Evolutionary conservation across 2,888 invertebrate genomes (phyloP).

Genomic region (Ptychoptera contaminata): DNA sequence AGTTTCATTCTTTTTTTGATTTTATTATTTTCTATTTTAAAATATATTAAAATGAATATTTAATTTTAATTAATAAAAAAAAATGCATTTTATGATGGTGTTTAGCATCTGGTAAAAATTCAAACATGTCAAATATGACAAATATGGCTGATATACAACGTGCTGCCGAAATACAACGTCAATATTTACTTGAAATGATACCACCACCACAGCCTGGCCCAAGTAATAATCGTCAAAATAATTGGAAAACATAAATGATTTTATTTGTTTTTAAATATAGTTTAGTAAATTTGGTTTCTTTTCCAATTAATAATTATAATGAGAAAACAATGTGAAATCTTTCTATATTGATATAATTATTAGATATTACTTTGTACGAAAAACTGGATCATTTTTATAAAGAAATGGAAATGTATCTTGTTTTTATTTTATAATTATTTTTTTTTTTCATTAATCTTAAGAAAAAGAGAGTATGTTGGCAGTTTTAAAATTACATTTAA

Average conservation of each 20-base stretch:
- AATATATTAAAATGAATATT: not conserved
- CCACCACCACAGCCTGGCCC: constrained; percentile 39
- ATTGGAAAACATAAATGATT: constrained; percentile 29
- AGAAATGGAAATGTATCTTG: not conserved
- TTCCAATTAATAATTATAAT: not conserved
- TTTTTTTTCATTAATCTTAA: no score
- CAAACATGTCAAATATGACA: constrained; percentile 10
- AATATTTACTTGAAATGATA: constrained; percentile 94
- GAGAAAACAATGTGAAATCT: not conserved
- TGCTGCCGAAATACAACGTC: constrained; percentile 78
- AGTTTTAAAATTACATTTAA: no score
- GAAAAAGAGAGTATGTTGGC: no score
- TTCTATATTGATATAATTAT: not conserved
- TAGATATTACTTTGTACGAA: not conserved
- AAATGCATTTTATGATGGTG: not conserved
- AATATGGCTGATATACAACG: constrained; percentile 63
- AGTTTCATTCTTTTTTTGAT: not conserved
- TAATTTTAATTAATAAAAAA: not conserved
- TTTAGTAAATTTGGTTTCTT: not conserved
- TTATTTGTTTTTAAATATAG: not conserved
- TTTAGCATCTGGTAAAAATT: constrained; percentile 22
- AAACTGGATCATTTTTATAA: not conserved
- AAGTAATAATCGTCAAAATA: constrained; percentile 30
- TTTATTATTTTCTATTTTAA: not conserved
- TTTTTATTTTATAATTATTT: no score